A percentile compares a stretch with the other conserved stretches of the same genome.
These are phyloP conservation scores for Rousettus madagascariensis DNA, from an alignment of 2,797 vertebrate genomes.

Conservation along the genomic window DNA sequence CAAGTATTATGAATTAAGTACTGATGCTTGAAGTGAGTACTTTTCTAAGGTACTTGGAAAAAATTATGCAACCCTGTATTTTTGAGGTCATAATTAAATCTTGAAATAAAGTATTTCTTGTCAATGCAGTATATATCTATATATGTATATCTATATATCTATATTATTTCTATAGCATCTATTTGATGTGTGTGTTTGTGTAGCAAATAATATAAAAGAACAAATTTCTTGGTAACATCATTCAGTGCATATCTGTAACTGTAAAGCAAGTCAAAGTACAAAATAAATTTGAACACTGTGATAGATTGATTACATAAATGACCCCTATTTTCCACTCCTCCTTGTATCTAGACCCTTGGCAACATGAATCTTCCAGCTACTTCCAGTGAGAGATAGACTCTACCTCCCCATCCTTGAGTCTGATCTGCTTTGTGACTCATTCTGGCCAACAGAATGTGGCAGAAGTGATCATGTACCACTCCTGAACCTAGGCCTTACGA, in stretches of 20 bases:
- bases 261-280: not conserved
- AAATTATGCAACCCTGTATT: not conserved
- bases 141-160: not conserved
- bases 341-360: not conserved
- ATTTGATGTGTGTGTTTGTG: not conserved
- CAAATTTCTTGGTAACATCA: not conserved
- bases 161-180: not conserved
- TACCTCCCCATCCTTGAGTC: not conserved
- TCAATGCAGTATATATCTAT: not conserved
- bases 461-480: not conserved
- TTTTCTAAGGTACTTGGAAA: not conserved
- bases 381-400: not conserved
- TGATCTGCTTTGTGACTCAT: not conserved
- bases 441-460: not conserved
- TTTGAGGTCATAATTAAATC: constrained; percentile 42
- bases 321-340: not conserved
- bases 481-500: not conserved
- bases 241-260: not conserved
- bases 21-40: not conserved
- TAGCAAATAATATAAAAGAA: not conserved
- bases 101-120: not conserved
- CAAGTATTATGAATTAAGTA: not conserved
- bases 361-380: not conserved
- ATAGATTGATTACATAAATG: not conserved
- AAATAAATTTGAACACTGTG: not conserved